Conservation (phyloP, 2,888 invertebrate species). For the Folsomia manolachei region DNA sequence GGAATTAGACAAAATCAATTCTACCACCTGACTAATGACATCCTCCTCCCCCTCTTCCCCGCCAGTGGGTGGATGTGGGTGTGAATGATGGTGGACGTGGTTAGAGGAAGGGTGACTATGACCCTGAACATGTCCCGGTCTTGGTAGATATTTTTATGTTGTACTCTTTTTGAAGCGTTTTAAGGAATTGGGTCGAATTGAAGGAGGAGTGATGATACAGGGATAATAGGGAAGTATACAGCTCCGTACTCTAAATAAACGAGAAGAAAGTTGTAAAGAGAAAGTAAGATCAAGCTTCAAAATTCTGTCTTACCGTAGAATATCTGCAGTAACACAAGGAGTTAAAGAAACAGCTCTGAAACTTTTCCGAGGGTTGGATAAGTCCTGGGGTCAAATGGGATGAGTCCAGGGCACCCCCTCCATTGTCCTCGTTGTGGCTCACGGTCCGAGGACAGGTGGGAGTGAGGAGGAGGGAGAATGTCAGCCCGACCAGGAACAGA, state of each 20-base stretch:
- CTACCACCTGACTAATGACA: conserved; percentile 39
- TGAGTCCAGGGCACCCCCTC: too few species aligned
- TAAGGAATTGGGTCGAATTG: conserved; percentile 45
- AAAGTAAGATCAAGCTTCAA: too few species aligned
- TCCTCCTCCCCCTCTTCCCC: conserved; percentile 38
- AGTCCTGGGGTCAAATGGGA: background rate
- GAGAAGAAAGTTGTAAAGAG: too few species aligned
- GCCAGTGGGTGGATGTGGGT: conserved; percentile 45
- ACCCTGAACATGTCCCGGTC: conserved; percentile 30
- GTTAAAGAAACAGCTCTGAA: conserved; percentile 49
- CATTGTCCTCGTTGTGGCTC: too few species aligned
- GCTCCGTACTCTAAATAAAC: too few species aligned
- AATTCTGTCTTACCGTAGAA: too few species aligned
- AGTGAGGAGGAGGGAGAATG: too few species aligned
- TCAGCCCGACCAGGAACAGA: background rate
- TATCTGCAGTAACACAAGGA: conserved; percentile 49
- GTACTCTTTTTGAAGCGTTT: conserved; percentile 14
- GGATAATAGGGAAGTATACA: conserved; percentile 45
- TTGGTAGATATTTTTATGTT: too few species aligned
- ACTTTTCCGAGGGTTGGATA: conserved; percentile 44
- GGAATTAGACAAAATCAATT: too few species aligned
- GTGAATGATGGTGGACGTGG: conserved; percentile 19
- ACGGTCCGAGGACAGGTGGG: too few species aligned
- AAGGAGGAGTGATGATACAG: conserved; percentile 48
- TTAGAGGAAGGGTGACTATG: background rate